phyloP scores from a whole-genome alignment of 2,113 vertebrate species.

The Salvator merianae region DNA sequence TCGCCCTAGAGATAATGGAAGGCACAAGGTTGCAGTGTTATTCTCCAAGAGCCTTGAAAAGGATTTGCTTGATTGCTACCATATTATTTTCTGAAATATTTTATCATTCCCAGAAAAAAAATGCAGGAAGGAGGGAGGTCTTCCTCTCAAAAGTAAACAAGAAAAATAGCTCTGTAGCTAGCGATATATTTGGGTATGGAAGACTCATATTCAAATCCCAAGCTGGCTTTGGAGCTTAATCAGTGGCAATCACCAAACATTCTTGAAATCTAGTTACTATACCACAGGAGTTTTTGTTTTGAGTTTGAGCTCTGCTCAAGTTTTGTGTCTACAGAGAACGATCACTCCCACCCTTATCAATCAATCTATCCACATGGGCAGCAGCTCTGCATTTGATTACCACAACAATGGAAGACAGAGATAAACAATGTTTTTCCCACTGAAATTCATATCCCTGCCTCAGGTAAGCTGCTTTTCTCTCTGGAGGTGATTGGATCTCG shows the following conservation, averaged over 20 bases:
- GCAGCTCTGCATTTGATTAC: not conserved
- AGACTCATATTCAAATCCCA: not conserved
- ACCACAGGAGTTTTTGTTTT: not conserved
- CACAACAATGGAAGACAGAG: not conserved
- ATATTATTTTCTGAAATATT: not conserved
- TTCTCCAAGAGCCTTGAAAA: not conserved
- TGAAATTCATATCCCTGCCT: not conserved
- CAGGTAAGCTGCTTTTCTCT: not conserved
- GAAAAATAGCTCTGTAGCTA: not conserved
- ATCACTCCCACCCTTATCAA: too few species aligned
- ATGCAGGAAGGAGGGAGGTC: not conserved
- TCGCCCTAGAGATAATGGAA: slow-evolving; percentile 81
- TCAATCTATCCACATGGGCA: not conserved
- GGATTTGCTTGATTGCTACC: not conserved
- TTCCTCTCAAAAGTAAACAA: not conserved
- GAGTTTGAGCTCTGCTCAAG: too few species aligned
- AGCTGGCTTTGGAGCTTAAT: not conserved
- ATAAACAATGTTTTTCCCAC: not conserved
- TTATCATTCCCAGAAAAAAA: not conserved
- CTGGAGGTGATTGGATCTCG: too few species aligned
- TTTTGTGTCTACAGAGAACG: too few species aligned
- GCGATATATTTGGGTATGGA: not conserved
- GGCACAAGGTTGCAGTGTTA: not conserved
- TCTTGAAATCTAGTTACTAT: not conserved
- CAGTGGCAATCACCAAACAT: not conserved